Evolutionary conservation across 2,113 vertebrate genomes (phyloP), one percentile per base, ranked within the genome.

Genomic region (Xenopus laevis): DNA sequence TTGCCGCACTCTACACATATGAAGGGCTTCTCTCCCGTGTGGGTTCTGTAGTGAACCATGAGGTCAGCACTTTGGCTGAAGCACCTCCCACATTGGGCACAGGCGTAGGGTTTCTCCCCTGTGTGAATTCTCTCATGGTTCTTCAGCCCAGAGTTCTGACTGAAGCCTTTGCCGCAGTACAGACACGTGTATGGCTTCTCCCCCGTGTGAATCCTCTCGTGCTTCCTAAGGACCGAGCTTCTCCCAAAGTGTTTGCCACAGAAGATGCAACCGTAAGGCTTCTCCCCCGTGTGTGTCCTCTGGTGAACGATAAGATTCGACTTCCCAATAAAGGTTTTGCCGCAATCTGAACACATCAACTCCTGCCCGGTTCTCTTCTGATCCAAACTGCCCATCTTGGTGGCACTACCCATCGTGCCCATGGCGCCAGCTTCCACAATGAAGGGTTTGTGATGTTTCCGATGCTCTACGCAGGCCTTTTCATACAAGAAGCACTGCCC

Each of bases 151-250:
- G 47, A 50, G 15, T 50, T 50, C 62, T 76, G 68, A 44, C 72
- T 79, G 72, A 79, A 79, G 7, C 21, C 57, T 16, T 79, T 79
- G 10, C 78, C 78, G 20, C 78, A 79, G 46, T 79, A 74, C 3
- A 52, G 46, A 47, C 78, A 76, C 0, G 46, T 45, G 17, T 77
- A 71, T 2, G 74, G 66, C 45, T 76, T 76, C 33, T 70, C 74
- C 16, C 74, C 74, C 0, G 66, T 77, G 72, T 73, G 72, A 15
- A 74, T 74, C 4, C 64, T 20, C 21, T 74, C 72, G 10, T 74
- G 72, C 27, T 72, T 72, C 13, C 71, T 64, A 18, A 72, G 71
- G 9, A 72, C 61, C 2, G 71, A 72, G 13, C 71, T 72, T 44
- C 71, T 30, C 27, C 71, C 71, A 65, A 72, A 72, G 18, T 72